Evolutionary conservation across 1,140 invertebrate species (phyloP).

Genomic region (Nasonia giraulti): DNA sequence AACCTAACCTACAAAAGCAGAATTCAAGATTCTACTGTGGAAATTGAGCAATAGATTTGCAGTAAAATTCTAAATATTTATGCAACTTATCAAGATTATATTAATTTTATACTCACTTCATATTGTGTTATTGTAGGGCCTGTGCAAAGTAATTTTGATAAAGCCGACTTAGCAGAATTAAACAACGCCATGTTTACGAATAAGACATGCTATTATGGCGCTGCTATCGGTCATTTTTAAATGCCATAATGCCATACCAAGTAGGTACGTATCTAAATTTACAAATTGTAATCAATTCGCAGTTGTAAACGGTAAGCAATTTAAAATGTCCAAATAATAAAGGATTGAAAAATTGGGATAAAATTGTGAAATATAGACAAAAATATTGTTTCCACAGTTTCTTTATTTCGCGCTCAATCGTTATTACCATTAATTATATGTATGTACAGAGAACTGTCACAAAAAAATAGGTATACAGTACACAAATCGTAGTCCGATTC

Average conservation of each 20-base stretch:
- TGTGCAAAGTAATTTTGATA: constrained; percentile 52
- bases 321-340: constrained; percentile 2
- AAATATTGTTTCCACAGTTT: constrained; percentile 64
- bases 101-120: constrained; percentile 54
- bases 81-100: not conserved
- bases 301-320: not conserved
- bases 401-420: constrained; percentile 70
- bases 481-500: constrained; percentile 9
- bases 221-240: not conserved
- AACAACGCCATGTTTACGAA: constrained; percentile 56
- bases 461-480: constrained; percentile 56
- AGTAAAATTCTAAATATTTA: not conserved
- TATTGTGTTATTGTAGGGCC: constrained; percentile 43
- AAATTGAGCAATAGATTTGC: not conserved
- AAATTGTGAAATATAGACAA: constrained; percentile 3
- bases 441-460: constrained; percentile 69
- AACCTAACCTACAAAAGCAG: constrained; percentile 29
- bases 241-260: not conserved
- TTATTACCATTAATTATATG: constrained; percentile 65
- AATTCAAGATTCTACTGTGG: not conserved
- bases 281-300: not conserved
- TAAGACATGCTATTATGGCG: not conserved
- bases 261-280: not conserved
- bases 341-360: not conserved
- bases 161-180: constrained; percentile 38